phyloP scores from a whole-genome alignment of 2,113 vertebrate genomes.

The Solenodon paradoxus region DNA sequence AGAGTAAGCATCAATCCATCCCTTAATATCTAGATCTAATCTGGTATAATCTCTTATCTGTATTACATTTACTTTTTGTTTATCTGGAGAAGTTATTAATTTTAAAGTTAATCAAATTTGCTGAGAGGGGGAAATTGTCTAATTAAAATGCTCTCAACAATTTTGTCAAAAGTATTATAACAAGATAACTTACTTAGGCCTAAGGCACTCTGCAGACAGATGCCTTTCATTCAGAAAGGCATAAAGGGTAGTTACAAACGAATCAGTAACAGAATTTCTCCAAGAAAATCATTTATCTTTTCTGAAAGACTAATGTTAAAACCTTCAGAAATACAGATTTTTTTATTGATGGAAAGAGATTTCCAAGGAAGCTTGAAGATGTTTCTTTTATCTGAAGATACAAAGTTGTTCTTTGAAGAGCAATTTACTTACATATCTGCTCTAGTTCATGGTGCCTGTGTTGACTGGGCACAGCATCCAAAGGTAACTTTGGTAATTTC shows the following conservation, averaged over 20 bases:
- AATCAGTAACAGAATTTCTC: neutral
- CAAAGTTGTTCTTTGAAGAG: neutral
- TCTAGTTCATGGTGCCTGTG: too few relatives aligned
- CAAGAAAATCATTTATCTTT: neutral
- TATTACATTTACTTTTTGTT: neutral
- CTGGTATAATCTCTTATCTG: neutral
- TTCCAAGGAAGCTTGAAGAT: neutral
- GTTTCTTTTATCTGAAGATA: neutral
- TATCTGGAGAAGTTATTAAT: neutral
- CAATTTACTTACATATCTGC: neutral
- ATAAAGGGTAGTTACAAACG: neutral
- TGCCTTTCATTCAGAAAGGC: neutral
- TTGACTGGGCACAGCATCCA: too few relatives aligned
- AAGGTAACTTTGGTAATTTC: too few relatives aligned
- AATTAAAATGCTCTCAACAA: conserved; percentile 22
- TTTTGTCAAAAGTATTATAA: conserved; percentile 42
- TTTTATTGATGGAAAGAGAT: neutral
- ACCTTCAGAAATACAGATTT: neutral
- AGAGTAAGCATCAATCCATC: neutral
- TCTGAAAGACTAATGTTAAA: neutral
- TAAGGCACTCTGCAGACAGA: neutral
- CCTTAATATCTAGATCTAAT: neutral
- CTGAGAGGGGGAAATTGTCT: neutral
- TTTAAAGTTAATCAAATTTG: conserved; percentile 15
- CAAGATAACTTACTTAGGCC: neutral